These are phyloP conservation scores for Tridacna gigas DNA, from an alignment of 2,888 invertebrate genomes.

Conservation along the genomic window DNA sequence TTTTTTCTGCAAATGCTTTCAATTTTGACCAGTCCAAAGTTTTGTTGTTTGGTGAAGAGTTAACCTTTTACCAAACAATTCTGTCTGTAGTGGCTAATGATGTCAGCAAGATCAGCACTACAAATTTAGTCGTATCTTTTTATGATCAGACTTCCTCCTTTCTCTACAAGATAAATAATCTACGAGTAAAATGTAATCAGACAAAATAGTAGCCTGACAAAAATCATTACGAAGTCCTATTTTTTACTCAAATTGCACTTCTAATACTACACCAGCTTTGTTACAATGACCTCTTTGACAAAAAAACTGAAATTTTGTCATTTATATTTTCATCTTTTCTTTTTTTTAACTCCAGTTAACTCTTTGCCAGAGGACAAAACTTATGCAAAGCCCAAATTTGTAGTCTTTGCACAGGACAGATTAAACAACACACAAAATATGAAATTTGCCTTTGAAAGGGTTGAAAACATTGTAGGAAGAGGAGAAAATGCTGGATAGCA, in stretches of 20 bases:
- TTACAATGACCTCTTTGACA: neutral
- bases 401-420: too few relatives aligned
- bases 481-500: neutral
- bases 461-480: slow-evolving; percentile 1
- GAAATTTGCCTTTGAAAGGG: too few relatives aligned
- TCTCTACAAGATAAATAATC: neutral
- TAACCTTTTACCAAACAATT: neutral
- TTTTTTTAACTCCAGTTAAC: neutral
- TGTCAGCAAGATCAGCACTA: too few relatives aligned
- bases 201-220: slow-evolving; percentile 18
- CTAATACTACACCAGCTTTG: slow-evolving; percentile 1
- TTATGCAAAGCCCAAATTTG: too few relatives aligned
- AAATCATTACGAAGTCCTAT: slow-evolving; percentile 15
- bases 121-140: too few relatives aligned
- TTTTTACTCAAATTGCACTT: slow-evolving; percentile 23
- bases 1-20: neutral
- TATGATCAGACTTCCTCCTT: neutral
- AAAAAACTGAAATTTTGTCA: neutral
- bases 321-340: neutral
- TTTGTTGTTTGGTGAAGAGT: neutral
- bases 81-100: too few relatives aligned
- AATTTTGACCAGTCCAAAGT: neutral
- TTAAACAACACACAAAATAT: too few relatives aligned
- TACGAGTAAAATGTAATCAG: neutral
- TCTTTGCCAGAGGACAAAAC: neutral